These are phyloP conservation scores for Trichonephila inaurata DNA, from an alignment of 1,140 invertebrate species.

Conservation along the genomic window DNA sequence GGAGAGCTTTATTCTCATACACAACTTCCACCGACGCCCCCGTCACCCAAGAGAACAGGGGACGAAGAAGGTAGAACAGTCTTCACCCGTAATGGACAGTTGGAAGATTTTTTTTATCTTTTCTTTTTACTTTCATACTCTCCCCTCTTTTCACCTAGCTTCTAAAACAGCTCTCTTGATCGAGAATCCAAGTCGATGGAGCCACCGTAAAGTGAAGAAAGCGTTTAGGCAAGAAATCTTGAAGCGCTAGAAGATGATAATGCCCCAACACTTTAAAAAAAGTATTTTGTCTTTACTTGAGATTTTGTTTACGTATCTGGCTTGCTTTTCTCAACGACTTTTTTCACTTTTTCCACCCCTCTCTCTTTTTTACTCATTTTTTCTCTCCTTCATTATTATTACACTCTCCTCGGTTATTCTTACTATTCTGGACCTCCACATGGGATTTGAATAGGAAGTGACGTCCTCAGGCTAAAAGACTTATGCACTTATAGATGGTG, in stretches of 20 bases:
- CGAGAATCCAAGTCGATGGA: constrained; percentile 59
- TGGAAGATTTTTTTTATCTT: constrained; percentile 45
- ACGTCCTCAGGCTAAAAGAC: constrained; percentile 12
- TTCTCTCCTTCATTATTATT: constrained; percentile 67
- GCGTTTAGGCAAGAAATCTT: constrained; percentile 66
- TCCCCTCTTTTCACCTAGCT: constrained; percentile 36
- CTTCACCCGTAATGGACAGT: constrained; percentile 74
- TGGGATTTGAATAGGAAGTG: constrained; percentile 64
- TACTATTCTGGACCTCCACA: constrained; percentile 42
- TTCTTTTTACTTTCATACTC: not conserved
- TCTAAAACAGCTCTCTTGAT: constrained; percentile 72
- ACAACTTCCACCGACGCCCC: constrained; percentile 49
- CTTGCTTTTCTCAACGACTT: not conserved
- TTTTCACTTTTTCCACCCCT: not conserved
- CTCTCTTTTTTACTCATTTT: not conserved
- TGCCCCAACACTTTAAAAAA: constrained; percentile 45
- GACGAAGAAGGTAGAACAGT: constrained; percentile 60
- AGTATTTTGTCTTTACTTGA: constrained; percentile 60
- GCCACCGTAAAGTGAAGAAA: constrained; percentile 70
- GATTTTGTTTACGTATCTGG: constrained; percentile 60
- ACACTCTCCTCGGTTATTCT: constrained; percentile 46
- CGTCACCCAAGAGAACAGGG: constrained; percentile 44
- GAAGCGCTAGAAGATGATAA: constrained; percentile 60
- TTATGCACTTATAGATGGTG: constrained; percentile 41
- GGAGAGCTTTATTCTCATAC: constrained; percentile 74